A percentile compares a stretch with the other conserved stretches of the same genome.
Evolutionary conservation across 2,113 vertebrate species (phyloP).

Genomic region (Dendrocopos noguchii): DNA sequence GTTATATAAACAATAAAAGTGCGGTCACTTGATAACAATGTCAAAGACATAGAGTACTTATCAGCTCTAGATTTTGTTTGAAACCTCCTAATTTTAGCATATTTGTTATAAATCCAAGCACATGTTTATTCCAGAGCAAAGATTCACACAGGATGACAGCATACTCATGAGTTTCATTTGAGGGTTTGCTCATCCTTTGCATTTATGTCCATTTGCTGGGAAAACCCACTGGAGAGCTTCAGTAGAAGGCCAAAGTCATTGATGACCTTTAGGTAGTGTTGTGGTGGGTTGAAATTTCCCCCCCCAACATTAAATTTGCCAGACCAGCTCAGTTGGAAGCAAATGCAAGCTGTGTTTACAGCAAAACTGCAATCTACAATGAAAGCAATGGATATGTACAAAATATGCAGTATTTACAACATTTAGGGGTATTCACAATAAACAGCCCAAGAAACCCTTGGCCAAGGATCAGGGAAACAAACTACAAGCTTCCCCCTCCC

Average conservation of each 20-base stretch:
- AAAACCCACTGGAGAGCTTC: background rate
- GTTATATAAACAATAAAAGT: background rate
- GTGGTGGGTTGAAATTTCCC: too few species aligned
- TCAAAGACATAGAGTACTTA: background rate
- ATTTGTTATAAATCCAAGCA: background rate
- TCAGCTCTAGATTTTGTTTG: background rate
- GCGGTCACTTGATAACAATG: background rate
- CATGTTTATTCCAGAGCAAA: background rate
- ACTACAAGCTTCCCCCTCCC: too few species aligned
- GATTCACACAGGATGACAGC: background rate
- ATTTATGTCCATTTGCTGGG: background rate
- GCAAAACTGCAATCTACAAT: too few species aligned
- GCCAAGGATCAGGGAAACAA: too few species aligned
- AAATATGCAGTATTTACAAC: too few species aligned
- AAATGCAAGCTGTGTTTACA: too few species aligned
- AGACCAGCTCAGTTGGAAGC: too few species aligned
- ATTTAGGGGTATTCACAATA: too few species aligned
- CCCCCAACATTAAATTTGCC: too few species aligned
- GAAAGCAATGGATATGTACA: too few species aligned
- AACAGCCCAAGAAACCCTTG: too few species aligned
- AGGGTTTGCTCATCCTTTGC: fast-evolving
- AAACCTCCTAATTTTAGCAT: background rate
- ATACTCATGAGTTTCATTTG: background rate
- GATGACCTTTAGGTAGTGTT: background rate
- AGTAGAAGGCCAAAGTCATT: background rate